Conservation (phyloP, 2,113 vertebrate genomes). For the Dipodomys spectabilis region DNA sequence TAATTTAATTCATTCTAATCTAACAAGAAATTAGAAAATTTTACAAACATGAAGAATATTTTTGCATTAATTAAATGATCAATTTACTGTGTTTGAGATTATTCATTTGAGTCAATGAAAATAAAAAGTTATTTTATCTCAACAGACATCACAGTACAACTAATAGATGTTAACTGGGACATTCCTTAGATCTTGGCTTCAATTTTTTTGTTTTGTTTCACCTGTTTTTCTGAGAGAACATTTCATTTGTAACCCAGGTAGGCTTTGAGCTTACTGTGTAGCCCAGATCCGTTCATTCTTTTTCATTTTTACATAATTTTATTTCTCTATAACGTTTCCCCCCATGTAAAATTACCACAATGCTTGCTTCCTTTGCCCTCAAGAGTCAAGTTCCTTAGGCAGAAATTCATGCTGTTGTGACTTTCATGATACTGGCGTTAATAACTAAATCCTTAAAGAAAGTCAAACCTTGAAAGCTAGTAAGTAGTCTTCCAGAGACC, state of each 20-base stretch:
- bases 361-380: neutral
- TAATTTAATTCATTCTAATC: neutral
- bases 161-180: neutral
- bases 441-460: neutral
- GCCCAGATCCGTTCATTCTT: too few relatives aligned
- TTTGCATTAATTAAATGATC: neutral
- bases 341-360: neutral
- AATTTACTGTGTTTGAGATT: slow-evolving; percentile 27
- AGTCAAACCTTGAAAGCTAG: neutral
- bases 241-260: too few relatives aligned
- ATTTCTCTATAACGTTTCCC: neutral
- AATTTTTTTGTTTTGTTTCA: too few relatives aligned
- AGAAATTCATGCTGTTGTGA: neutral
- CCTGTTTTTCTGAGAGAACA: too few relatives aligned
- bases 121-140: neutral
- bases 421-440: slow-evolving; percentile 5
- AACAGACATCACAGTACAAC: neutral
- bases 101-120: neutral
- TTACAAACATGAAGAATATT: neutral
- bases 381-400: neutral
- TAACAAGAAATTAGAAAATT: neutral
- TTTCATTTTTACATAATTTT: neutral
- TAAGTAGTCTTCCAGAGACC: neutral
- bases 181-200: neutral
- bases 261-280: too few relatives aligned